Evolutionary conservation across 1,140 invertebrate species (phyloP).

Genomic region (Bombus consobrinus): DNA sequence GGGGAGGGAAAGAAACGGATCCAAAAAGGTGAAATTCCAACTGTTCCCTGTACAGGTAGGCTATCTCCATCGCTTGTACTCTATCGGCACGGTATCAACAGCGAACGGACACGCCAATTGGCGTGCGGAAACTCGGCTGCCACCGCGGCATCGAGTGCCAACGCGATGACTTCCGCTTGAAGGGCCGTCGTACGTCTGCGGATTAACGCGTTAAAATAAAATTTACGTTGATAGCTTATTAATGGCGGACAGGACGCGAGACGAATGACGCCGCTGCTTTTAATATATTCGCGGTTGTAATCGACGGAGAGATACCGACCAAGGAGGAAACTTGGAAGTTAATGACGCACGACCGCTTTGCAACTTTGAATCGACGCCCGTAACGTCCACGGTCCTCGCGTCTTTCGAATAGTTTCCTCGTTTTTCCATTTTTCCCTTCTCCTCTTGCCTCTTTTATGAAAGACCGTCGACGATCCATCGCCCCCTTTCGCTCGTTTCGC

Average conservation of each 20-base stretch:
- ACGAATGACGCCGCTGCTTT: constrained; percentile 41
- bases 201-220: constrained; percentile 50
- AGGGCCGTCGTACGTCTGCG: constrained; percentile 17
- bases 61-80: not conserved
- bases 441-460: not conserved
- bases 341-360: constrained; percentile 38
- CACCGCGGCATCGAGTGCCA: not conserved
- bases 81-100: not conserved
- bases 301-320: not conserved
- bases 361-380: constrained; percentile 9
- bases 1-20: not conserved
- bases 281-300: constrained; percentile 40
- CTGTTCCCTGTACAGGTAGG: not conserved
- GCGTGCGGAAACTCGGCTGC: constrained; percentile 28
- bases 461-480: not conserved
- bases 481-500: not conserved
- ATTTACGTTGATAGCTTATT: constrained; percentile 48
- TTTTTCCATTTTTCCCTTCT: not conserved
- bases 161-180: constrained; percentile 35
- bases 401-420: constrained; percentile 18
- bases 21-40: constrained; percentile 5
- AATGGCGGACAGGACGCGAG: constrained; percentile 33
- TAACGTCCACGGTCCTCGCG: constrained; percentile 5
- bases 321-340: constrained; percentile 15
- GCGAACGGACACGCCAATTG: constrained; percentile 26